Conservation (phyloP, 2,797 vertebrate species). For the Pipistrellus pipistrellus region DNA sequence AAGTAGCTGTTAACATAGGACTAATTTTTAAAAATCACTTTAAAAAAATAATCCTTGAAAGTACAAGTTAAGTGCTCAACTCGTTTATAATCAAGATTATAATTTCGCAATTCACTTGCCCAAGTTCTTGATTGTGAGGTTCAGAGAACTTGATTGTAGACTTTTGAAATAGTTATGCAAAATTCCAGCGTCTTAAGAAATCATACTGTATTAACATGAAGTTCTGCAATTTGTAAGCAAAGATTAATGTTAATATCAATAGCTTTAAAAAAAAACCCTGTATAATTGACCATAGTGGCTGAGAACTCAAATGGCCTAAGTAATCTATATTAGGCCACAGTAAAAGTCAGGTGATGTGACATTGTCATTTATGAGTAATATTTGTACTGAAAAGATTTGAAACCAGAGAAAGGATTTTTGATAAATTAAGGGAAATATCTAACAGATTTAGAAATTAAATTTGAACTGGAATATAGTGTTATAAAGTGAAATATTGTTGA, state of each 20-base stretch:
- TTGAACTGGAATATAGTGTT: constrained; percentile 25
- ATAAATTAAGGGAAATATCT: constrained; percentile 29
- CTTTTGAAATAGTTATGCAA: constrained; percentile 30
- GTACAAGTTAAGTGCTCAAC: neutral
- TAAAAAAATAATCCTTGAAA: neutral
- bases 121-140: neutral
- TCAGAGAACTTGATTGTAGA: constrained; percentile 38
- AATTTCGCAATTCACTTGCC: constrained; percentile 56
- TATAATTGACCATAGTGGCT: constrained; percentile 12
- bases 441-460: constrained; percentile 52
- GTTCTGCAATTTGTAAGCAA: constrained; percentile 48
- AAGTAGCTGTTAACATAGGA: neutral
- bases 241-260: constrained; percentile 38
- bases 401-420: neutral
- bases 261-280: neutral
- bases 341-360: neutral
- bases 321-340: neutral
- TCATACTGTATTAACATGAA: neutral
- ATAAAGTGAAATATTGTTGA: constrained; percentile 46
- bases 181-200: neutral
- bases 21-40: neutral
- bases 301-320: neutral
- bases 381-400: constrained; percentile 40
- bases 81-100: neutral
- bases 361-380: constrained; percentile 26